phyloP scores from a whole-genome alignment of 2,797 vertebrate genomes.

The Typhlichthys subterraneus region DNA sequence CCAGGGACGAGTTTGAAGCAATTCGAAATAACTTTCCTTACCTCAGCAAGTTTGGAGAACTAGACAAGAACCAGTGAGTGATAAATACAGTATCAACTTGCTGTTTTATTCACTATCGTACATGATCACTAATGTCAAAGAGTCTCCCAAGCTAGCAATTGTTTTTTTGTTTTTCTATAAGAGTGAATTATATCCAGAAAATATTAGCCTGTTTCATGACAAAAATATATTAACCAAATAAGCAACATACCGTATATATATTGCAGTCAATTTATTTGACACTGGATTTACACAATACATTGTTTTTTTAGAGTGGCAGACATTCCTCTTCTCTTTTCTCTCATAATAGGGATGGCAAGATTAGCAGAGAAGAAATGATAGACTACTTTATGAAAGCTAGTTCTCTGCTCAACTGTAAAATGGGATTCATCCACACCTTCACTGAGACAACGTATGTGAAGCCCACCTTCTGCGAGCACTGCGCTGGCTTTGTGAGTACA shows the following conservation, averaged over 20 bases:
- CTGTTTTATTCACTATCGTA: background rate
- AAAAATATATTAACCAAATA: no score
- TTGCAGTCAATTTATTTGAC: no score
- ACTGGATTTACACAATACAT: no score
- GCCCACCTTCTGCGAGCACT: conserved; percentile 89
- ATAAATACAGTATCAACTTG: background rate
- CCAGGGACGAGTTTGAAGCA: conserved; percentile 86
- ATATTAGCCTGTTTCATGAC: no score
- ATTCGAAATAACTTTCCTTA: conserved; percentile 89
- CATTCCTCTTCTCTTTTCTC: conserved; percentile 5
- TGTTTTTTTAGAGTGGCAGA: no score
- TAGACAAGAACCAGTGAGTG: conserved; percentile 79
- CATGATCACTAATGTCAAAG: no score
- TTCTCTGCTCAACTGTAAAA: conserved; percentile 87
- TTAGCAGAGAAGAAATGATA: conserved; percentile 86
- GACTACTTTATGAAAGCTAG: conserved; percentile 88
- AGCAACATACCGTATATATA: no score
- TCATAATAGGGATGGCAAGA: conserved; percentile 74
- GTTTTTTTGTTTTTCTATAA: no score
- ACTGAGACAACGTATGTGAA: conserved; percentile 86
- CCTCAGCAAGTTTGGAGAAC: conserved; percentile 83
- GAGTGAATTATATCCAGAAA: no score
- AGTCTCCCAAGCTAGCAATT: no score
- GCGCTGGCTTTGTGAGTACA: conserved; percentile 86
- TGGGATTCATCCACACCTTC: conserved; percentile 87